phyloP scores from a whole-genome alignment of 1,140 invertebrate genomes.

The Melitaea cinxia region DNA sequence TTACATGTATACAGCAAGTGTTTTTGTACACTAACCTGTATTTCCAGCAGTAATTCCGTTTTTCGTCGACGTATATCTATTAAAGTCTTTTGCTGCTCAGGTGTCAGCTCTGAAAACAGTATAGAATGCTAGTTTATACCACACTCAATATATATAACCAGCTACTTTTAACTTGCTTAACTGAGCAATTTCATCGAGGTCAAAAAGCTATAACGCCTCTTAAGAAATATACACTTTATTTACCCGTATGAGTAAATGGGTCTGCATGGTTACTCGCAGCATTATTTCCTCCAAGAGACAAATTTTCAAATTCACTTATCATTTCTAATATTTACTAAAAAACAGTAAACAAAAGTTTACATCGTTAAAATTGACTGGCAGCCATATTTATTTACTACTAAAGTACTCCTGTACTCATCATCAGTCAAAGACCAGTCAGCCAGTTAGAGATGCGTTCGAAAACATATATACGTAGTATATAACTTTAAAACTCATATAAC shows the following conservation, averaged over 20 bases:
- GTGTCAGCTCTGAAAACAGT: slow-evolving; percentile 90
- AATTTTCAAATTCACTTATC: slow-evolving; percentile 81
- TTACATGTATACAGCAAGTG: slow-evolving; percentile 10
- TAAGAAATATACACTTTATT: slow-evolving; percentile 37
- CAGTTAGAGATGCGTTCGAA: slow-evolving; percentile 1
- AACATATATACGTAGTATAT: neutral
- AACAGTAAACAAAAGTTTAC: slow-evolving; percentile 78
- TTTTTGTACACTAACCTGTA: slow-evolving; percentile 87
- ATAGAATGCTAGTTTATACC: slow-evolving; percentile 38
- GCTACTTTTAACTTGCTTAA: slow-evolving; percentile 18
- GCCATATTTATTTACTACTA: slow-evolving; percentile 79
- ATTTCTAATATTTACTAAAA: slow-evolving; percentile 73
- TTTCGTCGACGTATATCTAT: slow-evolving; percentile 94
- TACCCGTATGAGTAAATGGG: slow-evolving; percentile 76
- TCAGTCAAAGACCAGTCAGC: slow-evolving; percentile 19
- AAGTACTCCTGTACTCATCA: slow-evolving; percentile 21
- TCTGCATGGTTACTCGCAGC: slow-evolving; percentile 76
- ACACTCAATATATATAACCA: slow-evolving; percentile 34
- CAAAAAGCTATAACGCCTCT: slow-evolving; percentile 44
- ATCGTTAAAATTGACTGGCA: slow-evolving; percentile 71
- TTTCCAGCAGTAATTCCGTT: slow-evolving; percentile 94
- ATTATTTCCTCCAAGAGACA: slow-evolving; percentile 78
- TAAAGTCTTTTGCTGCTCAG: slow-evolving; percentile 94
- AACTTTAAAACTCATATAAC: too few relatives aligned
- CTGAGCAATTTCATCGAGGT: slow-evolving; percentile 67